These are phyloP conservation scores for Acanthochromis polyacanthus DNA, from an alignment of 2,113 vertebrate genomes.

Conservation along the genomic window DNA sequence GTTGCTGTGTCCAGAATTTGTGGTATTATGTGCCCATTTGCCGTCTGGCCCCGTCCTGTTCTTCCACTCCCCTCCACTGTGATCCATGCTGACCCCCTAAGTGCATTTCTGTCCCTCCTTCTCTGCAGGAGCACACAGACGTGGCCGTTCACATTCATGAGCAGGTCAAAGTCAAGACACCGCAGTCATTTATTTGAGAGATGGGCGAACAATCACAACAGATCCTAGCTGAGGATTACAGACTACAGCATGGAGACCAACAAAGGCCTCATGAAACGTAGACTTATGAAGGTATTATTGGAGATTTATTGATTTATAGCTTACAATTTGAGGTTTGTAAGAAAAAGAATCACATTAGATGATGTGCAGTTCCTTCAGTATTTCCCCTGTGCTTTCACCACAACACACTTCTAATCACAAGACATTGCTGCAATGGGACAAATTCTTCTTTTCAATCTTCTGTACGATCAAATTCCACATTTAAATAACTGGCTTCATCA, in stretches of 20 bases:
- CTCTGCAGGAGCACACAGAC: constrained; percentile 19
- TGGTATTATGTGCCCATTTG: background rate
- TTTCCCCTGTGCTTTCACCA: no score
- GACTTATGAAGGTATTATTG: background rate
- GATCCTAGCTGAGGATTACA: constrained; percentile 7
- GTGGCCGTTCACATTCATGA: constrained; percentile 1
- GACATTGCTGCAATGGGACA: no score
- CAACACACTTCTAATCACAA: no score
- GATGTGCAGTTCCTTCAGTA: no score
- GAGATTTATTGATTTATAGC: background rate
- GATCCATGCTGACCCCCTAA: background rate
- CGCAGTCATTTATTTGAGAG: background rate
- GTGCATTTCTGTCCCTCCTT: constrained; percentile 7
- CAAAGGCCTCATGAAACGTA: background rate
- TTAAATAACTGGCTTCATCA: background rate
- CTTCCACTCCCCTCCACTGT: background rate
- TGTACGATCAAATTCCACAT: background rate
- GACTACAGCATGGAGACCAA: background rate
- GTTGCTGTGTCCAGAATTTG: background rate
- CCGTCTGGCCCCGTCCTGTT: background rate
- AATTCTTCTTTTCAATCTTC: background rate
- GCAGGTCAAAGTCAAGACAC: constrained; percentile 16
- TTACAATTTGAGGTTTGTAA: background rate
- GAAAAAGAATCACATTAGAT: no score
- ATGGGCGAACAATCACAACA: background rate